Evolutionary conservation across 2,113 vertebrate species (phyloP).

Genomic region (Theristicus caerulescens): DNA sequence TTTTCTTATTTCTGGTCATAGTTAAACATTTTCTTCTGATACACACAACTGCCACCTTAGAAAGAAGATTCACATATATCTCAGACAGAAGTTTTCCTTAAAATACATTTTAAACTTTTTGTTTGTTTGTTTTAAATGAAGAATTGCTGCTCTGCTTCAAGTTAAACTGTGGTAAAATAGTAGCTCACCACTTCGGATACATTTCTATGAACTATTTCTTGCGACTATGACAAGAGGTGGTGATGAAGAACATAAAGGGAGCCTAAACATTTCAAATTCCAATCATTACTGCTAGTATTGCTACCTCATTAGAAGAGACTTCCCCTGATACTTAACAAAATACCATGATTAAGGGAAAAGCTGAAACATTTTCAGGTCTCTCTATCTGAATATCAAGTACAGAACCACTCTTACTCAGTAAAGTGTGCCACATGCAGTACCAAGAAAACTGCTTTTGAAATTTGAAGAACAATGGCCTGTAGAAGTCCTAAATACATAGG

Average conservation of each 20-base stretch:
- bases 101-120: neutral
- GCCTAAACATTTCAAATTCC: neutral
- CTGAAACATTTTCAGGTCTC: neutral
- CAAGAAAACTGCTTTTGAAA: neutral
- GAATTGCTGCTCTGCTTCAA: neutral
- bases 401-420: neutral
- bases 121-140: neutral
- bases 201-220: neutral
- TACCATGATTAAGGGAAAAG: neutral
- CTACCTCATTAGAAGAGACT: neutral
- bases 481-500: neutral
- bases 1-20: neutral
- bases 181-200: neutral
- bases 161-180: neutral
- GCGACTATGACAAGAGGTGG: neutral
- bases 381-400: neutral
- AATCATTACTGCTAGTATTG: neutral
- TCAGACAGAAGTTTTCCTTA: neutral
- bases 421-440: neutral
- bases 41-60: neutral
- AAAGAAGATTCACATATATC: neutral
- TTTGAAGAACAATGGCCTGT: neutral
- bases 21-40: neutral
- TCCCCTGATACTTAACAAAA: neutral
- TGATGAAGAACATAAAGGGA: neutral